Evolutionary conservation across 2,888 invertebrate species (phyloP), one percentile per base, ranked within the genome.

Genomic region (Cataglyphis cursor): DNA sequence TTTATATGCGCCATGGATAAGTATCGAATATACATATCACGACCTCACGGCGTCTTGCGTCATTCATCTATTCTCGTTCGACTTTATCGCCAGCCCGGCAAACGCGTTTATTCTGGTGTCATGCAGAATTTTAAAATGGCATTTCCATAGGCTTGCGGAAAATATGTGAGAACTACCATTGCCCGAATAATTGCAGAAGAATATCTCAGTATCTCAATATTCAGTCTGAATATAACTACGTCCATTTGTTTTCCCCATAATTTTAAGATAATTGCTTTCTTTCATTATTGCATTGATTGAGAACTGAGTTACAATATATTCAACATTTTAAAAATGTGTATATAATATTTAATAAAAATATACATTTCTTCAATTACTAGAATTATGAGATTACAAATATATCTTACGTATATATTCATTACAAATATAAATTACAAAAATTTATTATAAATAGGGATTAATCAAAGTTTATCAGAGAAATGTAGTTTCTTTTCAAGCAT

Each of bases 11-110:
- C 54, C 12, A 70, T 75, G 85, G 81, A 85, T 89, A 85, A 80
- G 80, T 89, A 91, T 92, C 92, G 90, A 91, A 87, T 72, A 85
- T 73, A 75, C 74, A 75, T 87, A 87, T 85, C 88, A 72, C 88
- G 85, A 87, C 88, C 85, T 87, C 44, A 66, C 64, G 85, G 86
- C 87, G 90, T 88, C 91, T 92, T 91, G 90, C 91, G 92, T 93
- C 91, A 92, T 81, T 87, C 76, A 85, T 90, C 92, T 93, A 92
- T 93, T 93, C 92, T 92, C 89, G 92, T 89, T 88, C 88, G 76
- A 78, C 84, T 89, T 91, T 91, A 92, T 93, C 91, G 89, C 78
- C 41, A 24, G 28, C 78, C 81, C 74, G 57, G 64, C 64, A 57
- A 62, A 61, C 80, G 86, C 75, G 83, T 85, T 87, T 82, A 73